phyloP scores from a whole-genome alignment of 2,797 vertebrate genomes.

The Fundulus diaphanus region DNA sequence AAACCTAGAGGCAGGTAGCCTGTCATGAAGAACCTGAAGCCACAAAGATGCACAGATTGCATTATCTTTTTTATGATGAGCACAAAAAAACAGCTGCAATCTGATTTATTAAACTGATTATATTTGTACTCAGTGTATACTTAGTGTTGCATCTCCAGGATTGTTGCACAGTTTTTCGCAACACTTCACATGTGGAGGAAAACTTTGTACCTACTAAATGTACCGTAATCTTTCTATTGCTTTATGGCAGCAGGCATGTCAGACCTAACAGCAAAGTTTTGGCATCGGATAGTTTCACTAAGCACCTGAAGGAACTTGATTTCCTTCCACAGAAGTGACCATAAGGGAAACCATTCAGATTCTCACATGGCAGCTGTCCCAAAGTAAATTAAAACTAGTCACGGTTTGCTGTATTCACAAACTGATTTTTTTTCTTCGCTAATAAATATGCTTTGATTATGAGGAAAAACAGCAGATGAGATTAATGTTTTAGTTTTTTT shows the following conservation, averaged over 20 bases:
- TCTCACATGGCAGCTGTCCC: slow-evolving; percentile 1
- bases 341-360: slow-evolving; percentile 18
- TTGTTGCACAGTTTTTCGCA: neutral
- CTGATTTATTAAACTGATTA: neutral
- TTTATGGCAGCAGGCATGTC: neutral
- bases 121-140: neutral
- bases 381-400: slow-evolving; percentile 10
- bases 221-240: neutral
- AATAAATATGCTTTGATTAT: neutral
- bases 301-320: neutral
- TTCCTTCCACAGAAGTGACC: slow-evolving; percentile 27
- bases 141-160: neutral
- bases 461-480: neutral
- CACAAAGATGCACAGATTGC: neutral
- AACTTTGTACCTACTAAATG: slow-evolving; percentile 5
- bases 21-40: slow-evolving; percentile 93
- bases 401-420: neutral
- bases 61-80: neutral
- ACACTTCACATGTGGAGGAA: neutral
- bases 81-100: neutral
- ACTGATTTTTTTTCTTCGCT: slow-evolving; percentile 4
- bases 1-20: slow-evolving; percentile 96
- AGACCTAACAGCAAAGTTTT: slow-evolving; percentile 22
- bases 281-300: neutral
- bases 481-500: neutral